Evolutionary conservation across 2,113 vertebrate genomes (phyloP), one percentile per base, ranked within the genome.

Genomic region (Percina caprodes): DNA sequence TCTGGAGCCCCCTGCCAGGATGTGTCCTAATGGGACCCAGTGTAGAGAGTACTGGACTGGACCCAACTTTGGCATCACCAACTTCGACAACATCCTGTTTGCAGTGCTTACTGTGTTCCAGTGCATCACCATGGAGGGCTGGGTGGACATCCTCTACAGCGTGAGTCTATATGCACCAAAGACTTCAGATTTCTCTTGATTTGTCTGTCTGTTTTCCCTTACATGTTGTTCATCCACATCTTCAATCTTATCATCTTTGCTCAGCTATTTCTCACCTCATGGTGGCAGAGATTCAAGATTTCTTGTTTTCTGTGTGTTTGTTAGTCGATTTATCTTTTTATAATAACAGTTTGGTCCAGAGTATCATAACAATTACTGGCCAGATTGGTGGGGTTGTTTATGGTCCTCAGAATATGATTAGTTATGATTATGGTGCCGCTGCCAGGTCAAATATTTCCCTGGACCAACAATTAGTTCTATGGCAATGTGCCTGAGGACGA

Each of bases 41-140:
- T 99, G 98, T 92, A 93, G 74, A 26, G 93, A 94, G 23, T 98
- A 98, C 87, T 99, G 98, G 98, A 96, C 94, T 1, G 98, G 98
- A 12, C 98, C 98, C 86, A 99, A 98, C 93, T 99, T 96, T 0
- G 98, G 98, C 19, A 99, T 99, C 92, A 99, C 98, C 88, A 99
- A 99, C 94, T 99, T 99, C 0, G 98, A 99, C 95, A 99, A 99
- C 92, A 96, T 96, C 91, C 93, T 95, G 63, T 96, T 96, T 52
- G 95, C 95, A 0, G 94, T 96, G 82, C 94, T 99, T 45, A 99
- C 98, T 0, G 98, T 99, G 72, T 99, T 99, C 95, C 98, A 99
- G 94, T 99, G 98, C 92, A 99, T 99, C 94, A 99, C 98, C 82
- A 99, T 99, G 98, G 98, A 99, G 83, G 98, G 98, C 69, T 99